A percentile compares a stretch with the other conserved stretches of the same genome.
phyloP scores from a whole-genome alignment of 2,113 vertebrate species.

The Bufo bufo region DNA sequence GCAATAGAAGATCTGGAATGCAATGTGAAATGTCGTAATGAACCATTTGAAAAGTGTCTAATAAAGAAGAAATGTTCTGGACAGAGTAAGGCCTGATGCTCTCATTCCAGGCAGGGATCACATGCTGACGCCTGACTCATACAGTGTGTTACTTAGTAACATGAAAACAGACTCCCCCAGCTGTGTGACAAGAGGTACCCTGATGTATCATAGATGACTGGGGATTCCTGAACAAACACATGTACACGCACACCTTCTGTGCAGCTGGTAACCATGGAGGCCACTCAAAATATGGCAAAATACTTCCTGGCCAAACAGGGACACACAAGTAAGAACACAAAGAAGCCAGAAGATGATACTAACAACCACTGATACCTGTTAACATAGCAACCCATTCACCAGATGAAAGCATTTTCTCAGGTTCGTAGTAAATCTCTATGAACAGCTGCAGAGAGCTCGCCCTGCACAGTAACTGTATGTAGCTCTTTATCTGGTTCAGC shows the following conservation, averaged over 20 bases:
- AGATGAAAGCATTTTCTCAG: neutral
- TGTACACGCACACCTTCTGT: constrained; percentile 26
- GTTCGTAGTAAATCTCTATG: neutral
- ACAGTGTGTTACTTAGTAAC: constrained; percentile 55
- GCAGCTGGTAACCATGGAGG: constrained; percentile 47
- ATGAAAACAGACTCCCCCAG: constrained; percentile 22
- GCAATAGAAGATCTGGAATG: neutral
- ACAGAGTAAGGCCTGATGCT: neutral
- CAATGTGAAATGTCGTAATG: neutral
- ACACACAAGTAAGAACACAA: constrained; percentile 26
- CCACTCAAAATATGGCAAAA: constrained; percentile 46
- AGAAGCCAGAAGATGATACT: constrained; percentile 12
- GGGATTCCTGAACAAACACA: constrained; percentile 48
- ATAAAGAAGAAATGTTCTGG: constrained; percentile 15
- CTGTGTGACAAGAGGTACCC: constrained; percentile 47
- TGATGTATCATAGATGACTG: constrained; percentile 49
- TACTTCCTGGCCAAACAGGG: constrained; percentile 53
- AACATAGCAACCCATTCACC: neutral
- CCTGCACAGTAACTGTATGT: neutral
- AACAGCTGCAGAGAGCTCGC: neutral
- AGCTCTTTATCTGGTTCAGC: constrained; percentile 39
- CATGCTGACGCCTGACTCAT: constrained; percentile 46
- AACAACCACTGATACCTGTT: constrained; percentile 18
- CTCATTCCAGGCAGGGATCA: neutral
- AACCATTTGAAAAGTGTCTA: neutral